These are phyloP conservation scores for Pangasius macronema DNA, from an alignment of 2,797 vertebrate species.

Conservation along the genomic window DNA sequence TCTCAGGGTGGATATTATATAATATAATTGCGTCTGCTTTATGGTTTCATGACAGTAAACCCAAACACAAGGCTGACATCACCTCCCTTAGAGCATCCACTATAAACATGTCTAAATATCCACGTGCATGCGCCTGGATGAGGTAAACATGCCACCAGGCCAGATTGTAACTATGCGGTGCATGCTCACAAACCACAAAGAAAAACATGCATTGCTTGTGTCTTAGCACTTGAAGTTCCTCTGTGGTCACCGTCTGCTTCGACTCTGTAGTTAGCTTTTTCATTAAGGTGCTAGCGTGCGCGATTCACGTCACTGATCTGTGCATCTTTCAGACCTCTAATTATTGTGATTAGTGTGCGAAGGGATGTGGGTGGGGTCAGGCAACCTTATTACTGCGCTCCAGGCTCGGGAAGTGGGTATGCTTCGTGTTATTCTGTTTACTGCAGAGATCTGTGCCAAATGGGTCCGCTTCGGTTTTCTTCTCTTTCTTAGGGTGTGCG, in stretches of 20 bases:
- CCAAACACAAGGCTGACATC: conserved; percentile 68
- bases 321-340: conserved; percentile 65
- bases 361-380: conserved; percentile 64
- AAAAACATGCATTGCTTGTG: conserved; percentile 10
- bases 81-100: conserved; percentile 63
- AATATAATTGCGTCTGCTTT: conserved; percentile 23
- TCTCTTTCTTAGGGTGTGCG: conserved; percentile 48
- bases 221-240: conserved; percentile 16
- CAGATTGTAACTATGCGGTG: conserved; percentile 51
- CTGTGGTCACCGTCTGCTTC: conserved; percentile 26
- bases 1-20: conserved; percentile 21
- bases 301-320: conserved; percentile 10
- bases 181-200: conserved; percentile 36
- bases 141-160: conserved; percentile 25
- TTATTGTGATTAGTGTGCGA: conserved; percentile 72
- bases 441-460: conserved; percentile 62
- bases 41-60: conserved; percentile 46
- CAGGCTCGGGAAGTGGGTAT: conserved; percentile 52
- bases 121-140: conserved; percentile 46
- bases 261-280: conserved; percentile 40
- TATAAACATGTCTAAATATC: conserved; percentile 70
- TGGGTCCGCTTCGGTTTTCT: conserved; percentile 53
- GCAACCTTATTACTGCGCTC: conserved; percentile 67
- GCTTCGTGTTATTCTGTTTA: conserved; percentile 60
- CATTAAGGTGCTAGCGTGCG: not conserved